Conservation (phyloP, 1,140 invertebrate species). For the Temnothorax longispinosus region DNA sequence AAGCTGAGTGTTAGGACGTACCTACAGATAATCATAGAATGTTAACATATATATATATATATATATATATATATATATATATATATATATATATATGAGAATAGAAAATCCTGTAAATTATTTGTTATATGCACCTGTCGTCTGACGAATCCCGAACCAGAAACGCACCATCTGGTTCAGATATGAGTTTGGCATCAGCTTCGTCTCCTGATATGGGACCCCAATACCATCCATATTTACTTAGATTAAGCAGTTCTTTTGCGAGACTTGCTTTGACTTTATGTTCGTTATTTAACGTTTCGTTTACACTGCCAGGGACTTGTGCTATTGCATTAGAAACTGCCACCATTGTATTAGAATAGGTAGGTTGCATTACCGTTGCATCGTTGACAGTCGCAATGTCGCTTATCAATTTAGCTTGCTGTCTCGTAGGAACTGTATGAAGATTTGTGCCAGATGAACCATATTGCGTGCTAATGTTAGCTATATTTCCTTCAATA, state of each 20-base stretch:
- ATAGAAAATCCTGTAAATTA: conserved; percentile 24
- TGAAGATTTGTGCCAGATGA: background rate
- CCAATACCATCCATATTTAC: conserved; percentile 90
- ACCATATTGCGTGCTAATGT: background rate
- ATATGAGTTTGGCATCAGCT: conserved; percentile 87
- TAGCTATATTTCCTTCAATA: background rate
- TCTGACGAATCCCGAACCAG: conserved; percentile 92
- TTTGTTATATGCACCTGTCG: conserved; percentile 84
- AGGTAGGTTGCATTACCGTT: background rate
- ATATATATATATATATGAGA: background rate
- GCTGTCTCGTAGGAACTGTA: conserved; percentile 1
- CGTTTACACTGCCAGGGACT: background rate
- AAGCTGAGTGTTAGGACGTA: conserved; percentile 91
- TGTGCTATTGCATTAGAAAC: conserved; percentile 9
- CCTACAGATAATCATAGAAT: conserved; percentile 70
- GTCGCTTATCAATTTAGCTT: background rate
- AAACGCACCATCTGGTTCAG: conserved; percentile 91
- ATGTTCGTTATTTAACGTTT: conserved; percentile 48
- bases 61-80: too few species aligned
- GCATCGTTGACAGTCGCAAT: background rate
- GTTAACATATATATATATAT: background rate
- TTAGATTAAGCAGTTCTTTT: conserved; percentile 87
- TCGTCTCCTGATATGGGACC: conserved; percentile 88
- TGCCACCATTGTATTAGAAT: background rate
- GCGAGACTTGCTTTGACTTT: conserved; percentile 80